Evolutionary conservation across 2,888 invertebrate genomes (phyloP), one percentile per base, ranked within the genome.

Genomic region (Torymus auratus): DNA sequence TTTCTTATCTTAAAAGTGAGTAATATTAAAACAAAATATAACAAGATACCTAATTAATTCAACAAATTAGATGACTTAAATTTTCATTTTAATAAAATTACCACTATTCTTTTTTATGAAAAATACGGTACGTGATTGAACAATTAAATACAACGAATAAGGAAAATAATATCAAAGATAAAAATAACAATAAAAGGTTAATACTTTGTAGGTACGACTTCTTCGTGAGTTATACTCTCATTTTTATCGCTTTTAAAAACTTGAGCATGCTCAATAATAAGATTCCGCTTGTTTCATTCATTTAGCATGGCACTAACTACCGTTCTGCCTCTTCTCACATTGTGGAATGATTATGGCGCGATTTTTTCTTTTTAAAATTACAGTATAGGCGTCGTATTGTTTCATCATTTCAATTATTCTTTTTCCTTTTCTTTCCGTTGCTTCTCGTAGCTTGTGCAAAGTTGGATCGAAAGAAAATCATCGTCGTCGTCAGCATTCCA

Each of bases 261-360:
- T 55, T 82, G 73, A 70, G 77, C 74, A 82, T 82, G 74, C 70
- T 80, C 74, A 65, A 64, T 68, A 5, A 41, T 77, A 73, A 64
- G 76, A 79, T 80, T 28, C 71, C n/a, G 71, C 71, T 76, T 75
- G 52, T 28, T 53, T 72, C 68, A 58, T 75, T 73, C 74, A 52
- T 56, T 67, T 53, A 52, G 15, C 77, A 82, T 82, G 82, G 79
- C 83, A 83, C 84, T 81, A 84, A 84, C 82, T 84, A 83, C 81
- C 80, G 78, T 70, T 75, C 67, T 79, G 17, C 17, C 58, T 50
- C 74, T 72, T 80, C 71, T 80, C 78, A 62, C 69, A 74, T 71
- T 69, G 68, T 84, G 83, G 82, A 83, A 85, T 83, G 81, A 80
- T 83, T 84, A 84, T 83, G 83, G 83, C 83, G 82, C 82, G 65